These are phyloP conservation scores for Sebastes matsubarae DNA, from an alignment of 2,797 vertebrate genomes.

Conservation along the genomic window DNA sequence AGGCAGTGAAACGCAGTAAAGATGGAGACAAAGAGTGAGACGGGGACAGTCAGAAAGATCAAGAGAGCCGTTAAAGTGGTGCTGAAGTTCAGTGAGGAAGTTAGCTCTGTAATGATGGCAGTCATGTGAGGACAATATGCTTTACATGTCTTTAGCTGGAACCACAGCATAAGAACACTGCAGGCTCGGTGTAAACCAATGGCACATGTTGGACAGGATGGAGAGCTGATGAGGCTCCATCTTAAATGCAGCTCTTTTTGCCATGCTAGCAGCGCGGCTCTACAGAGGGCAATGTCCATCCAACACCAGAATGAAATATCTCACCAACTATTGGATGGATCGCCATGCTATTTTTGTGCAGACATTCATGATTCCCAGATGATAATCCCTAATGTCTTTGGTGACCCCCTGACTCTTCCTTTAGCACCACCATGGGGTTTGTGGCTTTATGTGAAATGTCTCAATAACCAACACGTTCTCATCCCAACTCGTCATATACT, in stretches of 20 bases:
- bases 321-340: background rate
- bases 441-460: background rate
- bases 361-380: background rate
- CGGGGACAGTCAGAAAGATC: constrained; percentile 3
- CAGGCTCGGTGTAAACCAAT: constrained; percentile 28
- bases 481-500: too few species aligned
- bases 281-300: background rate
- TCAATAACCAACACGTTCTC: too few species aligned
- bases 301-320: background rate
- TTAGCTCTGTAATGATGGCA: constrained; percentile 9
- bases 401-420: background rate
- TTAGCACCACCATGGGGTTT: background rate
- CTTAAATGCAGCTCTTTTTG: background rate
- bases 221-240: background rate
- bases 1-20: constrained; percentile 9
- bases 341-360: background rate
- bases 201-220: constrained; percentile 31
- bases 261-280: background rate
- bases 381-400: background rate
- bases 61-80: background rate
- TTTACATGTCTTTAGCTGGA: background rate
- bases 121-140: constrained; percentile 30
- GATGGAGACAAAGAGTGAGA: constrained; percentile 4
- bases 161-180: constrained; percentile 11
- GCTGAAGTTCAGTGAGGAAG: constrained; percentile 6